Percentiles rank a stretch among this genome's conserved stretches.
phyloP scores from a whole-genome alignment of 2,797 vertebrate species.

The Gallinago nigripennis region DNA sequence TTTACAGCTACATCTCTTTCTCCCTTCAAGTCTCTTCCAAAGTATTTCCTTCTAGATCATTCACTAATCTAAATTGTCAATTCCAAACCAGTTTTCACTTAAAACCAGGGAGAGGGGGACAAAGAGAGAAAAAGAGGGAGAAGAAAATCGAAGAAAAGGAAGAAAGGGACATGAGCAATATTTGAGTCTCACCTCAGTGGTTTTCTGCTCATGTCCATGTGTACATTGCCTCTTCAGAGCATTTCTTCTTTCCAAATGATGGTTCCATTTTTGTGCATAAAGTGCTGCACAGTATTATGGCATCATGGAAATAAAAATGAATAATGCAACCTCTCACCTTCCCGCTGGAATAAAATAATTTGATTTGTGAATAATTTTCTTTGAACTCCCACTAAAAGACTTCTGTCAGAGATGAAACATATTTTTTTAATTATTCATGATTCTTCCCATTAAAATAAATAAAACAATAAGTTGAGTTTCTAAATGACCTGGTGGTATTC shows the following conservation, averaged over 20 bases:
- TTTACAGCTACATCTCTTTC: neutral
- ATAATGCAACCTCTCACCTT: neutral
- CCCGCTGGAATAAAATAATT: neutral
- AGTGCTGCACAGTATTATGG: neutral
- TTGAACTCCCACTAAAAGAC: neutral
- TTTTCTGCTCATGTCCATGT: neutral
- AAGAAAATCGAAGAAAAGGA: neutral
- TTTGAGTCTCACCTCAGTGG: neutral
- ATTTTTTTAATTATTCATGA: neutral
- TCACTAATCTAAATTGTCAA: neutral
- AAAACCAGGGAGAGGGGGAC: neutral
- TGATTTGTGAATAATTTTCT: slow-evolving; percentile 34
- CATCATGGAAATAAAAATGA: slow-evolving; percentile 8
- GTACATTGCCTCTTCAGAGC: neutral
- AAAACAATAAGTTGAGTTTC: neutral
- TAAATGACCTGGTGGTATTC: neutral
- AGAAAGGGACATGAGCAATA: neutral
- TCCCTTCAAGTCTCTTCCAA: neutral
- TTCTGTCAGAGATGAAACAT: neutral
- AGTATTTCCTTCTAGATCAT: neutral
- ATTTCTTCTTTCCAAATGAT: neutral
- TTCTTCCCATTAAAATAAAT: slow-evolving; percentile 34
- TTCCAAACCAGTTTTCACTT: neutral
- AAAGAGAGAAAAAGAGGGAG: neutral
- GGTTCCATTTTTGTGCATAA: neutral